These are phyloP conservation scores for Eulemur rufifrons DNA, from an alignment of 2,113 vertebrate species.

Conservation along the genomic window DNA sequence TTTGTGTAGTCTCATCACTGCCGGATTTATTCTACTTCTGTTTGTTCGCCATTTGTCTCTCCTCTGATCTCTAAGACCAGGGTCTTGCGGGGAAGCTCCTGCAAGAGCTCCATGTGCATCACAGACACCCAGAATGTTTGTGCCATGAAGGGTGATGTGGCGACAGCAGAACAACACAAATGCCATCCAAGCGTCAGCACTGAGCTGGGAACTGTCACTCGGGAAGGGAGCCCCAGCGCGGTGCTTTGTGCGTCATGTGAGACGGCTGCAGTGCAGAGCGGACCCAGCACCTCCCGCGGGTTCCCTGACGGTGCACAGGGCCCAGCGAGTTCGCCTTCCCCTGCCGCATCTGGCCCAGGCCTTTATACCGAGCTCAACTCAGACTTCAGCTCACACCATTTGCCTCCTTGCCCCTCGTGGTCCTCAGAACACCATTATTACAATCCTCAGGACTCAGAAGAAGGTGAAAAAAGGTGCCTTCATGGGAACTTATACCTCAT, in stretches of 20 bases:
- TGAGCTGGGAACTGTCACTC: background rate
- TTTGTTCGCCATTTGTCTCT: background rate
- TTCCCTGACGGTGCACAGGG: no score
- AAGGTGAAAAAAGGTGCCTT: background rate
- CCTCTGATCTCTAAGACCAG: no score
- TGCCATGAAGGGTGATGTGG: rapidly evolving
- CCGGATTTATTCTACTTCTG: rapidly evolving
- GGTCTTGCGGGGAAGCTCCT: background rate
- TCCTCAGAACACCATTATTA: background rate
- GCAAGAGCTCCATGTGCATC: rapidly evolving
- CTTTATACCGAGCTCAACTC: background rate
- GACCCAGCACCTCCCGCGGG: rapidly evolving
- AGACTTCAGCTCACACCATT: no score
- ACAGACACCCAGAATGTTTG: rapidly evolving
- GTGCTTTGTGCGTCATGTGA: rapidly evolving
- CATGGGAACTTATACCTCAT: no score
- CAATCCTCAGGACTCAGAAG: background rate
- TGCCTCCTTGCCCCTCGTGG: background rate
- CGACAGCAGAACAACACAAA: background rate
- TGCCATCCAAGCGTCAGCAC: background rate
- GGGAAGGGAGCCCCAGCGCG: no score
- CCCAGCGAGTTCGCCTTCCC: background rate
- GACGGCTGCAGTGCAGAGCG: background rate
- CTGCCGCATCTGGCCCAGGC: no score
- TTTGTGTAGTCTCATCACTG: background rate